Evolutionary conservation across 2,888 invertebrate genomes (phyloP), one percentile per base, ranked within the genome.

Genomic region (Latrodectus hesperus): DNA sequence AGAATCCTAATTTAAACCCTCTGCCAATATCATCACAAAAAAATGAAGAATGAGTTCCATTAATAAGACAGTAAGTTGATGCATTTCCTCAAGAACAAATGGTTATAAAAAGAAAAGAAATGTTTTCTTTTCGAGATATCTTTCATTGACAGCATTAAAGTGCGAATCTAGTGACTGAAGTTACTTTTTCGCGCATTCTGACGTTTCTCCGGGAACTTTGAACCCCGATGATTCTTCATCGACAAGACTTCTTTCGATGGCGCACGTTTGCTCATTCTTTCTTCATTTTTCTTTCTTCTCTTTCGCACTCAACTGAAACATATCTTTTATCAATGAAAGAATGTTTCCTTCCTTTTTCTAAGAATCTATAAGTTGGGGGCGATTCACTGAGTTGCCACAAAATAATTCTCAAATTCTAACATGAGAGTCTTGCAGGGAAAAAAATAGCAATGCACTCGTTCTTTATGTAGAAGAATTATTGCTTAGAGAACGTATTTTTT

Each of bases 321-420:
- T 60, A 12, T 60, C n/a, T 60, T 60, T 60, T 60, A 60, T 60
- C 60, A 16, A 16, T 60, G 14, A 0, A 60, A 60, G 60, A 60
- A 60, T 60, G n/a, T 60, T 60, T 60, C n/a, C 60, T 16, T 60
- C 60, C 60, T 60, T 60, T 60, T n/a, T 60, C 60, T 60, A 60
- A 60, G 60, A n/a, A 60, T 60, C n/a, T n/a, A 60, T 60, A 60
- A 60, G 60, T 60, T n/a, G n/a, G 12, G 6, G 60, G 14, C 4
- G 6, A 16, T 60, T n/a, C 60, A 60, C 12, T 16, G 60, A 16
- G 10, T 12, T n/a, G 60, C 6, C 6, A n/a, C 6, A 60, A 60
- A 60, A 60, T 16, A 60, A 60, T 16, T 60, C n/a, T n/a, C 14
- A 60, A 60, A 60, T 60, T 10, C 14, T 60, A 60, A 14, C 14